Evolutionary conservation across 37 sponge, comb jelly and placozoan species (phyloP), one percentile per base, ranked within the genome.

Genomic region (Cladorhizidae sp.): DNA sequence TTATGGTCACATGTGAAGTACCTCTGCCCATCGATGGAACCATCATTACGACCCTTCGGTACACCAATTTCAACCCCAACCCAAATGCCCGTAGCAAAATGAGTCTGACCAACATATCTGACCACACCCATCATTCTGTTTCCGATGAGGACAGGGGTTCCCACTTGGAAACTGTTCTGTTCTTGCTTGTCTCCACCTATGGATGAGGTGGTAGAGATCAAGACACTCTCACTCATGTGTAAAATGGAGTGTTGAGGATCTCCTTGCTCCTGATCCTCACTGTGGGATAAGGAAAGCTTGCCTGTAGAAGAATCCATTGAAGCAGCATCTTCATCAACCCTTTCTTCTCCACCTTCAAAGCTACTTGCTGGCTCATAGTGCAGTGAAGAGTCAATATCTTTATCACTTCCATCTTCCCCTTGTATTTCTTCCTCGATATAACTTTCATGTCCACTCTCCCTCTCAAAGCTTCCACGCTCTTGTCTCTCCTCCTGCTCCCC

Each of bases 51-150:
- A 0, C 91, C 91, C 35, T 74, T 78, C 0, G 78, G 52, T 6
- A 45, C 58, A 57, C 77, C 83, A 17, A 91, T 52, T 36, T 86
- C 79, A 15, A 91, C 87, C 21, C 91, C 91, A 57, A 91, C 51
- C 82, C 81, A 91, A 18, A 81, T 51, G 8, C 91, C 91, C 20
- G 52, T 32, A 23, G 86, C 65, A 65, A 91, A 91, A 25, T 82
- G 78, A 36, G 86, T 86, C 23, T 40, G 29, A 38, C 91, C 91
- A 65, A 86, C 57, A 38, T 73, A 91, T 26, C 75, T 50, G 29
- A 91, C 79, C 11, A 73, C 75, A 0, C 91, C 91, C 17, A 54
- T 18, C 59, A 85, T 82, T 6, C 35, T 65, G 2, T 50, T 57
- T 3, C 87, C 91, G 0, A 91, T 75, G 18, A 91, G 33, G 14